Percentiles rank a stretch among this genome's conserved stretches.
These are phyloP conservation scores for Acholoe squamosa DNA, from an alignment of 2,888 invertebrate genomes.

Conservation along the genomic window DNA sequence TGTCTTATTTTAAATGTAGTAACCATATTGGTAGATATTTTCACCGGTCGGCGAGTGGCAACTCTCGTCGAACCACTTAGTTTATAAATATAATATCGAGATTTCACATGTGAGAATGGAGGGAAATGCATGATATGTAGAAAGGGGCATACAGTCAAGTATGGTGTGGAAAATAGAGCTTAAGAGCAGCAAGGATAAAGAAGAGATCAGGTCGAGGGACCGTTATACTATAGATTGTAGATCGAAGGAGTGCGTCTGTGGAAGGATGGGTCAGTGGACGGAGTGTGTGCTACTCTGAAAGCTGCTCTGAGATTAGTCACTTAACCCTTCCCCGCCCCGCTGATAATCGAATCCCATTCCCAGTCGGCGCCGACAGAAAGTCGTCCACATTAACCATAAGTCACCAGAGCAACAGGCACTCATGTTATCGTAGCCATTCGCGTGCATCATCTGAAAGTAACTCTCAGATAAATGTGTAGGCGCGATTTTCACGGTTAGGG, in stretches of 20 bases:
- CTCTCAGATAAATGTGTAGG: background rate
- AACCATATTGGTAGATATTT: too few species aligned
- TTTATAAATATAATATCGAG: too few species aligned
- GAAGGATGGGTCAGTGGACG: background rate
- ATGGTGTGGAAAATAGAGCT: too few species aligned
- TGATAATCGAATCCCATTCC: background rate
- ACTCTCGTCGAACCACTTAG: too few species aligned
- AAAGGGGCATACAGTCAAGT: too few species aligned
- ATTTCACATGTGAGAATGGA: too few species aligned
- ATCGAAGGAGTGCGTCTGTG: background rate
- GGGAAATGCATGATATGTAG: too few species aligned
- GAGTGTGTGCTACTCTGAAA: background rate
- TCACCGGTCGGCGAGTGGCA: too few species aligned
- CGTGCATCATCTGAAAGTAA: background rate
- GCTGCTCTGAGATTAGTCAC: slow-evolving; percentile 4
- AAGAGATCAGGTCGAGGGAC: background rate
- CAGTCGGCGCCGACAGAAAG: background rate
- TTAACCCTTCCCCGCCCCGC: slow-evolving; percentile 12
- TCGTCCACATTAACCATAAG: background rate
- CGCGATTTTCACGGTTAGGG: background rate
- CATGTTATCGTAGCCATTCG: background rate
- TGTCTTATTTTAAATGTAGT: too few species aligned
- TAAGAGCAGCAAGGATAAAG: too few species aligned
- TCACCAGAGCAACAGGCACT: background rate
- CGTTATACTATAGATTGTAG: background rate